Conservation (phyloP, 35 echinoderm and acorn worm species). For the Lytechinus pictus region DNA sequence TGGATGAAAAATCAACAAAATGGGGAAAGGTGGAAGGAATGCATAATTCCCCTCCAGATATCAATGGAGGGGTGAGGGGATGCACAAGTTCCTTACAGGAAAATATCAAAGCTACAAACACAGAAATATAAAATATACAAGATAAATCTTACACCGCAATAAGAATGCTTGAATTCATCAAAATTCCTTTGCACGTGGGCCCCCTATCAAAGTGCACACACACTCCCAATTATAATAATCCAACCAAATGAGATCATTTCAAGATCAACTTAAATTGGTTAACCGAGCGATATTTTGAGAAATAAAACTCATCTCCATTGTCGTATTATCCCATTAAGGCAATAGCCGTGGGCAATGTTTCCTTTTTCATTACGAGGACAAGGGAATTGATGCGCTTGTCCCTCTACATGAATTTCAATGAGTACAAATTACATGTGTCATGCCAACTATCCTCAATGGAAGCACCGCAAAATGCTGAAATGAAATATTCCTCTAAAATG, state of each 20-base stretch:
- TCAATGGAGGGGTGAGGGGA: not conserved
- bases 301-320: not conserved
- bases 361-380: not conserved
- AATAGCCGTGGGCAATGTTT: not conserved
- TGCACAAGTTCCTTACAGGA: not conserved
- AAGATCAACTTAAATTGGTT: not conserved
- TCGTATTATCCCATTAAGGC: not conserved
- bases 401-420: not conserved
- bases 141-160: not conserved
- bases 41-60: too few relatives aligned
- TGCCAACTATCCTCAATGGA: not conserved
- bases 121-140: not conserved
- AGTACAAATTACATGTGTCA: constrained; percentile 1
- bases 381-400: not conserved
- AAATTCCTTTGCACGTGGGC: not conserved
- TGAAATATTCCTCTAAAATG: not conserved
- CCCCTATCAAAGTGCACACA: not conserved
- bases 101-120: not conserved
- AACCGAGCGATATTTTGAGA: not conserved
- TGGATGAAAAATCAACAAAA: too few relatives aligned
- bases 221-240: not conserved
- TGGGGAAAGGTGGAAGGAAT: too few relatives aligned
- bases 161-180: not conserved
- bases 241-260: not conserved
- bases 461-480: not conserved